Conservation (phyloP, 2,113 vertebrate genomes). For the Prinia subflava region DNA sequence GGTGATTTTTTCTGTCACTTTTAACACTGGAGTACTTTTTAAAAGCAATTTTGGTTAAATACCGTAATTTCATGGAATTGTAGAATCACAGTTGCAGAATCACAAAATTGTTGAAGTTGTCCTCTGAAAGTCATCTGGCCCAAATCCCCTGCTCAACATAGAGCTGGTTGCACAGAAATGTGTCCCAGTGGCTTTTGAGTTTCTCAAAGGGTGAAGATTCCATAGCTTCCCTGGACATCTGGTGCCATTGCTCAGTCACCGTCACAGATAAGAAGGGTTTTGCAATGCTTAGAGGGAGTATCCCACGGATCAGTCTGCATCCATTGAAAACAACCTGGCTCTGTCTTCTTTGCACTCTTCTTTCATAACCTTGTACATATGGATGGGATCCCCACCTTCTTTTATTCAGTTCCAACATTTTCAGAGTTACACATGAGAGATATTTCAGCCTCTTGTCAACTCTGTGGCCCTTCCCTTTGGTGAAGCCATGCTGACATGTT, state of each 20-base stretch:
- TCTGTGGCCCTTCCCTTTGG: not conserved
- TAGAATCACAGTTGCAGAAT: not conserved
- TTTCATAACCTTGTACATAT: not conserved
- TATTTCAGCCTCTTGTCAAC: not conserved
- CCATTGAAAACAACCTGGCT: not conserved
- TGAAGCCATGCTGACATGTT: not conserved
- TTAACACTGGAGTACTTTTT: not conserved
- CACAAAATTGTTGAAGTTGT: not conserved
- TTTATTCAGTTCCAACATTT: not conserved
- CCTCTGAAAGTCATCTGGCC: not conserved
- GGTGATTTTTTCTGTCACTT: not conserved
- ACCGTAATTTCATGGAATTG: not conserved
- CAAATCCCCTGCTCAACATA: not conserved
- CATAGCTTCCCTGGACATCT: not conserved
- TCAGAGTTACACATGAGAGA: not conserved
- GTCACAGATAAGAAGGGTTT: not conserved
- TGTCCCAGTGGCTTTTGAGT: not conserved
- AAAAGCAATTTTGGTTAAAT: not conserved
- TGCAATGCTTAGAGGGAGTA: not conserved
- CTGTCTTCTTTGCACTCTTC: not conserved
- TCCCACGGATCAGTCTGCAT: not conserved
- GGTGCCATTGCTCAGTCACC: fast-evolving
- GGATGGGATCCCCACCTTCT: not conserved
- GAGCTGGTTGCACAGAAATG: not conserved
- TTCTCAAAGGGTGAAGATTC: not conserved